phyloP scores from a whole-genome alignment of 1,140 invertebrate species.

The Drosophila saltans region DNA sequence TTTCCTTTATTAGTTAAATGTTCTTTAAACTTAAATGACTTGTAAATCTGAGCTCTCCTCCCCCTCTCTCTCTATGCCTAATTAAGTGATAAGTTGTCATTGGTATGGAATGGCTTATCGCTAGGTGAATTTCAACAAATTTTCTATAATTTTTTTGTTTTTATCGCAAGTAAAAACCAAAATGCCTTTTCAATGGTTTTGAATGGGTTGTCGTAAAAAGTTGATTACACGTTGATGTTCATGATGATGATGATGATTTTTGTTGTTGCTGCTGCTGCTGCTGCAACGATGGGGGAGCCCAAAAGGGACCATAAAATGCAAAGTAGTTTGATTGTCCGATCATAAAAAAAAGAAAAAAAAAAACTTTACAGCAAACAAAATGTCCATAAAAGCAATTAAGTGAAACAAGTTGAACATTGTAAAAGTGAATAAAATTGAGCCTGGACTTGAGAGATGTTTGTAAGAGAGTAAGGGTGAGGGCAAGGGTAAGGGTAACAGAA shows the following conservation, averaged over 20 bases:
- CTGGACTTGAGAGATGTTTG: constrained; percentile 29
- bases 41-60: not conserved
- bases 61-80: constrained; percentile 18
- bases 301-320: constrained; percentile 68
- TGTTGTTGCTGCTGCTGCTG: constrained; percentile 11
- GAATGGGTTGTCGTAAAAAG: constrained; percentile 58
- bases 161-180: constrained; percentile 57
- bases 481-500: not conserved
- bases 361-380: constrained; percentile 63
- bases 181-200: constrained; percentile 48
- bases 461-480: constrained; percentile 14
- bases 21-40: not conserved
- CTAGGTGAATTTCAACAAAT: constrained; percentile 55
- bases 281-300: constrained; percentile 23
- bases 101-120: constrained; percentile 40
- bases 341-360: constrained; percentile 54
- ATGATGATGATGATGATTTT: not conserved
- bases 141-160: constrained; percentile 76
- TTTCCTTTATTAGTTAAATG: no score
- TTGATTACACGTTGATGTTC: constrained; percentile 34
- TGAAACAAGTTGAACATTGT: constrained; percentile 41
- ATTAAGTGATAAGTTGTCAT: constrained; percentile 71
- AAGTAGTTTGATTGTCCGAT: constrained; percentile 72
- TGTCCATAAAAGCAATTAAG: constrained; percentile 73
- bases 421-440: constrained; percentile 24